Evolutionary conservation across 2,888 invertebrate genomes (phyloP).

Genomic region (Calameuta pallipes): DNA sequence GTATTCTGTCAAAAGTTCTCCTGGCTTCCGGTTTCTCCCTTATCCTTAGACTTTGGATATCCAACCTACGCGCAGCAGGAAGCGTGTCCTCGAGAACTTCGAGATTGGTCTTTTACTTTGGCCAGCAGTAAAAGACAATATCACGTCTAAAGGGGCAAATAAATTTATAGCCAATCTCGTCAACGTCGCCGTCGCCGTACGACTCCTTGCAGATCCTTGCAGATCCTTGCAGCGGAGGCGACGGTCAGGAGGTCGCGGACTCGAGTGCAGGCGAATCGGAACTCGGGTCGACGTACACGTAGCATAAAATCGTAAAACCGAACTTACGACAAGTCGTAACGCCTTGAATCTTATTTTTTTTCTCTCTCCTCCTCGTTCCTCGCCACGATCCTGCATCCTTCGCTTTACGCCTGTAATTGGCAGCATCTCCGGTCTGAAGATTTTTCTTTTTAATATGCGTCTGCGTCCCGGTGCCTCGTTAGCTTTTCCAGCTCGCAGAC

Average conservation of each 20-base stretch:
- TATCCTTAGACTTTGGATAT: too few species aligned
- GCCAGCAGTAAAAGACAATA: constrained; percentile 54
- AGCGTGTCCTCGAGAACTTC: not conserved
- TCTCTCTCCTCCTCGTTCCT: constrained; percentile 11
- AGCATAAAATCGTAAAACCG: constrained; percentile 62
- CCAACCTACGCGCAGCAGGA: too few species aligned
- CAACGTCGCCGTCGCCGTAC: constrained; percentile 38
- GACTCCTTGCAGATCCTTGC: constrained; percentile 30
- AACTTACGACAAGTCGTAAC: constrained; percentile 60
- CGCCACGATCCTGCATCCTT: too few species aligned
- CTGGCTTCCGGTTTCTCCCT: too few species aligned
- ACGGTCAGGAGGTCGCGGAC: constrained; percentile 13
- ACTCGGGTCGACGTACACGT: constrained; percentile 48
- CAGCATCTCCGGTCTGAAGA: too few species aligned
- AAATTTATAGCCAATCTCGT: constrained; percentile 62
- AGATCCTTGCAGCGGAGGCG: constrained; percentile 24
- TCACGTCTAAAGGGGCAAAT: constrained; percentile 56
- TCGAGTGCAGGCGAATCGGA: constrained; percentile 35
- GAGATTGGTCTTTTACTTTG: constrained; percentile 44
- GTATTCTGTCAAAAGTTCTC: too few species aligned
- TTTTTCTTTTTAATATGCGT: too few species aligned
- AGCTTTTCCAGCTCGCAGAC: too few species aligned
- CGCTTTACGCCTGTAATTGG: too few species aligned
- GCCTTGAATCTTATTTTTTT: constrained; percentile 17
- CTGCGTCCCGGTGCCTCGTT: too few species aligned